phyloP scores from a whole-genome alignment of 1,140 invertebrate genomes.

The Medauroidea extradentata region DNA sequence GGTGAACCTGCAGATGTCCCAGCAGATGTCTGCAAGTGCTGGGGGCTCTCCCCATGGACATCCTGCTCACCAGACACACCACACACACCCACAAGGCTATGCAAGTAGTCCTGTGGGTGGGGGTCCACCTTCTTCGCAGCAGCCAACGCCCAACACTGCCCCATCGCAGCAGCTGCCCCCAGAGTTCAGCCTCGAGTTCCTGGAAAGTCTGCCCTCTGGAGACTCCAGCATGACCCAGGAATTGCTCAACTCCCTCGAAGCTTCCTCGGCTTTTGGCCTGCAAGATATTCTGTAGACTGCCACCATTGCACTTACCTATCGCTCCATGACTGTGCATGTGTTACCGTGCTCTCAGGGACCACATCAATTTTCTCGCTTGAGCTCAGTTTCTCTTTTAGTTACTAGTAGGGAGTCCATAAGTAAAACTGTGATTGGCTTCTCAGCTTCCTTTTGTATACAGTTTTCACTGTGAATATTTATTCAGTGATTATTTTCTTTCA shows the following conservation, averaged over 20 bases:
- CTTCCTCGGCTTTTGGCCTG: conserved; percentile 51
- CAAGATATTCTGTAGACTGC: conserved; percentile 43
- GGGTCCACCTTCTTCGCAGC: conserved; percentile 7
- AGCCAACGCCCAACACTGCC: conserved; percentile 12
- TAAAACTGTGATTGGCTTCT: no score
- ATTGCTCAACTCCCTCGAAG: conserved; percentile 64
- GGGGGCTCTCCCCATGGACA: conserved; percentile 29
- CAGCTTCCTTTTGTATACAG: no score
- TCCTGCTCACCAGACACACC: conserved; percentile 14
- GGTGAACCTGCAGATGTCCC: conserved; percentile 51
- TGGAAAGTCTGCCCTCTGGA: conserved; percentile 68
- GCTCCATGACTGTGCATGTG: neutral
- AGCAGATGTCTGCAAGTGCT: conserved; percentile 41
- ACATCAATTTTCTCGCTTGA: no score
- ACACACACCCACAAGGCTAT: conserved; percentile 12
- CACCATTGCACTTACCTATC: conserved; percentile 4
- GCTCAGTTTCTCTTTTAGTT: no score
- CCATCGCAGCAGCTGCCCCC: conserved; percentile 44
- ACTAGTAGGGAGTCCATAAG: no score
- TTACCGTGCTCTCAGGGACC: no score
- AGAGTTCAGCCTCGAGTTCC: conserved; percentile 73
- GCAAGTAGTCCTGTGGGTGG: conserved; percentile 27
- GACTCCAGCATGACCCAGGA: conserved; percentile 61
- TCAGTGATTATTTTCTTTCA: no score
- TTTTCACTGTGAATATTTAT: no score